Conservation (phyloP, 2,797 vertebrate genomes). For the Anableps anableps region DNA sequence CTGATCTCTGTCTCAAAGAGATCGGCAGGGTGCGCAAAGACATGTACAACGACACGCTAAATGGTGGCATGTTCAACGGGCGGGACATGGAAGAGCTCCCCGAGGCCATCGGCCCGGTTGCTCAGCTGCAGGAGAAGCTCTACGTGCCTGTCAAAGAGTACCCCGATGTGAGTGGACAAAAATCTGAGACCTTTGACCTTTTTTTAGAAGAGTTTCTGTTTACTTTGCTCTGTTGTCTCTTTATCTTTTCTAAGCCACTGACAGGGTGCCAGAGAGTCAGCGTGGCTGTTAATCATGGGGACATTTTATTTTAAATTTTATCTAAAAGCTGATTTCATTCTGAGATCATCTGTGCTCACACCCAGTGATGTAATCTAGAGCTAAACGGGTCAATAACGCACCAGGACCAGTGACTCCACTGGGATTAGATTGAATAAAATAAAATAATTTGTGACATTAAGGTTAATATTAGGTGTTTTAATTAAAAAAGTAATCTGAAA, state of each 20-base stretch:
- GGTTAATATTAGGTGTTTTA: background rate
- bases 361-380: conserved; percentile 51
- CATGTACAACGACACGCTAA: conserved; percentile 99
- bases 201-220: conserved; percentile 53
- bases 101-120: conserved; percentile 93
- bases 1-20: conserved; percentile 77
- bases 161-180: conserved; percentile 90
- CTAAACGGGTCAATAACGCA: conserved; percentile 42
- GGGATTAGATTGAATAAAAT: conserved; percentile 17
- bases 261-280: conserved; percentile 29
- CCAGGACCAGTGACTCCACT: conserved; percentile 1
- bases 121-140: conserved; percentile 99
- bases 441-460: background rate
- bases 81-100: conserved; percentile 93
- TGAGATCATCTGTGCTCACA: conserved; percentile 58
- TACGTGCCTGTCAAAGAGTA: conserved; percentile 99
- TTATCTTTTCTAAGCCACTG: conserved; percentile 41
- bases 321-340: conserved; percentile 50
- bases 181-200: conserved; percentile 66
- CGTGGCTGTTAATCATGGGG: conserved; percentile 9
- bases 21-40: conserved; percentile 99
- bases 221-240: conserved; percentile 43
- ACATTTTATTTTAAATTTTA: conserved; percentile 32
- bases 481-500: background rate
- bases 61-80: conserved; percentile 91